phyloP scores from a whole-genome alignment of 2,888 invertebrate genomes.

The Cryptus armator region DNA sequence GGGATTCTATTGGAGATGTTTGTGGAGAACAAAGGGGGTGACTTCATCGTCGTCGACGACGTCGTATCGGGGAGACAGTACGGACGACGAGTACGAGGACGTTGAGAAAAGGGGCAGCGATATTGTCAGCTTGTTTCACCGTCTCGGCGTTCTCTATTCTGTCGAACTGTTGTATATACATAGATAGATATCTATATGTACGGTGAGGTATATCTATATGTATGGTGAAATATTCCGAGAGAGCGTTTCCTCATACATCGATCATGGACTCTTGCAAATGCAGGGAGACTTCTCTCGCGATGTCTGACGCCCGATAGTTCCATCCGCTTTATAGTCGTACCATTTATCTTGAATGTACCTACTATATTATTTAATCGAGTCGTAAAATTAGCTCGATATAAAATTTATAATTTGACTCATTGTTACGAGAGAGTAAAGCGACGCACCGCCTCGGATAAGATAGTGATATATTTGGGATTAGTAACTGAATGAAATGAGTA shows the following conservation, averaged over 20 bases:
- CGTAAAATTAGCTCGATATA: not conserved
- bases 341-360: not conserved
- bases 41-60: conserved; percentile 34
- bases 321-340: not conserved
- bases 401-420: not conserved
- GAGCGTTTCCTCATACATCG: not conserved
- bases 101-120: conserved; percentile 47
- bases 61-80: conserved; percentile 43
- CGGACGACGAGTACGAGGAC: conserved; percentile 38
- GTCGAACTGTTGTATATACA: not conserved
- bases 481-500: not conserved
- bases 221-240: not conserved
- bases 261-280: not conserved
- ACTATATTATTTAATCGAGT: not conserved
- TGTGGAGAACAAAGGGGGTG: conserved; percentile 60
- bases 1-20: conserved; percentile 48
- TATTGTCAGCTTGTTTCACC: conserved; percentile 48
- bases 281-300: not conserved
- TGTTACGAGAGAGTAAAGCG: not conserved
- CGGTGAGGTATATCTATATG: conserved; percentile 10
- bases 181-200: no score
- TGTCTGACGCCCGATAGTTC: not conserved
- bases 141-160: conserved; percentile 27
- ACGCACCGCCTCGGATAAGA: not conserved
- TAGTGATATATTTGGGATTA: not conserved